Evolutionary conservation across 2,888 invertebrate genomes (phyloP).

Genomic region (Pharmacophagus antenor): DNA sequence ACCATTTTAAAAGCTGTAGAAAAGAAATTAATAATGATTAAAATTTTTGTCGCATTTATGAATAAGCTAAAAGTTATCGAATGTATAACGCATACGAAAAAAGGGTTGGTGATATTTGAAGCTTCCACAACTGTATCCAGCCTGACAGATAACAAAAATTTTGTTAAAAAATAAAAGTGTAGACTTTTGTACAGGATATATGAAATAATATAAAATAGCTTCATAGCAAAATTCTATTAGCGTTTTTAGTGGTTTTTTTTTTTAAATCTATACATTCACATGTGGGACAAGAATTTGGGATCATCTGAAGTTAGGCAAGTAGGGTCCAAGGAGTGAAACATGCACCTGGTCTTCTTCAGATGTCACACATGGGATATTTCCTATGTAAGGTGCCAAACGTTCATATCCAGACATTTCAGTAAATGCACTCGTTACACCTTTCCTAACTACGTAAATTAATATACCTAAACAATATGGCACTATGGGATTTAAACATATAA

Average conservation of each 20-base stretch:
- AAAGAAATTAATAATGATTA: constrained; percentile 25
- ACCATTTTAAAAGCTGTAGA: constrained; percentile 26
- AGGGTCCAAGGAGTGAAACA: constrained; percentile 10
- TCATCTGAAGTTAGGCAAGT: constrained; percentile 14
- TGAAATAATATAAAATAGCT: too few relatives aligned
- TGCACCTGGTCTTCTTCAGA: too few relatives aligned
- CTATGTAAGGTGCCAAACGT: too few relatives aligned
- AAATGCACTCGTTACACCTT: constrained; percentile 28
- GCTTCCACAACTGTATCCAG: too few relatives aligned
- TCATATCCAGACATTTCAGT: constrained; percentile 1
- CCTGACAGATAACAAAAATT: too few relatives aligned
- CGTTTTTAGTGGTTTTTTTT: not conserved
- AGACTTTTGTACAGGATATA: too few relatives aligned
- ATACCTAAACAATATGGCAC: constrained; percentile 58
- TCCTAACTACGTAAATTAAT: constrained; percentile 26
- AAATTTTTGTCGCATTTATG: constrained; percentile 18
- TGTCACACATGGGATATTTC: too few relatives aligned
- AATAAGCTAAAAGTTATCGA: not conserved
- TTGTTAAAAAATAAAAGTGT: too few relatives aligned
- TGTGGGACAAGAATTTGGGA: constrained; percentile 14
- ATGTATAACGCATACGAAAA: not conserved
- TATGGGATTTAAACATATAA: constrained; percentile 75
- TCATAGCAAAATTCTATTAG: too few relatives aligned
- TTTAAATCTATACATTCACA: not conserved
- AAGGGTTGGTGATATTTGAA: too few relatives aligned